Evolutionary conservation across 2,888 invertebrate genomes (phyloP).

Genomic region (Pristionchus maxplancki): DNA sequence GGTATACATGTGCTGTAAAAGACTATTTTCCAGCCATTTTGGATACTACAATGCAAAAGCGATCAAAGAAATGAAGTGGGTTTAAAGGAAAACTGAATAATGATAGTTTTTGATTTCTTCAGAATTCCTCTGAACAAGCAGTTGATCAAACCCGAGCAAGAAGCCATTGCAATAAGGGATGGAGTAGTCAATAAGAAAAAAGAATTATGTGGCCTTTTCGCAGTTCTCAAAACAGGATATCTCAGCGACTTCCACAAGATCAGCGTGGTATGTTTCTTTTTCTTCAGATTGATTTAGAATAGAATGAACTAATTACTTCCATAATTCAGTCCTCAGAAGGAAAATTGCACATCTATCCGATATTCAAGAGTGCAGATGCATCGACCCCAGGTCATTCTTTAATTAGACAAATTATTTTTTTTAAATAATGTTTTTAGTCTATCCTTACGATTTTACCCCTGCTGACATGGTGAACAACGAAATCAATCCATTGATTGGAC

Average conservation of each 20-base stretch:
- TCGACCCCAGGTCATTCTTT: neutral
- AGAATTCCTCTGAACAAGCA: neutral
- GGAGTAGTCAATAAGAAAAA: neutral
- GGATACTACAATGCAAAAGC: constrained; percentile 5
- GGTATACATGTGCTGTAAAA: neutral
- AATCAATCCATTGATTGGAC: constrained; percentile 5
- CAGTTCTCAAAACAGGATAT: constrained; percentile 26
- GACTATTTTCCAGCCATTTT: neutral
- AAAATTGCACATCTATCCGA: neutral
- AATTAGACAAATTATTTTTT: neutral
- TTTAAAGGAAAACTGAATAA: too few relatives aligned
- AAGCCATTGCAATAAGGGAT: neutral
- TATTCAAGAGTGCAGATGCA: neutral
- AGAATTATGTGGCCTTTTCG: neutral
- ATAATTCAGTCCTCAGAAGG: neutral
- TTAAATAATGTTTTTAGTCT: neutral
- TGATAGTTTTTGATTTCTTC: too few relatives aligned
- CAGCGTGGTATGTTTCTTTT: neutral
- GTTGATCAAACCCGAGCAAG: neutral
- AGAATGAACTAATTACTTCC: neutral
- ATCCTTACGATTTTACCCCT: neutral
- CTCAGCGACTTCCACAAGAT: neutral
- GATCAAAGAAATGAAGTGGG: neutral
- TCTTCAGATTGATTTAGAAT: neutral
- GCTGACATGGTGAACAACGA: constrained; percentile 1